Evolutionary conservation across 2,888 invertebrate species (phyloP), one percentile per base, ranked within the genome.

Genomic region (Chrysomela aeneicollis): DNA sequence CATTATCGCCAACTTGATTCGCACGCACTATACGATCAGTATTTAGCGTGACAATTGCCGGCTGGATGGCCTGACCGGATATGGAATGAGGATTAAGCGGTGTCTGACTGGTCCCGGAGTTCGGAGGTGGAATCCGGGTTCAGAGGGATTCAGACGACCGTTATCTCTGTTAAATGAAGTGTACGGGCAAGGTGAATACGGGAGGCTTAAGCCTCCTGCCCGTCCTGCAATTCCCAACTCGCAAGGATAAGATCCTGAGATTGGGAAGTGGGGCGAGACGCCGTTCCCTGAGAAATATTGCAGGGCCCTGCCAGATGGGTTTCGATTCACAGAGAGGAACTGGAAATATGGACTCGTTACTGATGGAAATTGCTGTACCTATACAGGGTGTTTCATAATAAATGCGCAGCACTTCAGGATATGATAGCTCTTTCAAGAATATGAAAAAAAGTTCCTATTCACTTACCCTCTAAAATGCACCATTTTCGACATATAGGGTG

Each of bases 141-240:
- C 66, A 61, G 61, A 32, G 59, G 82, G 83, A 82, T 81, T 83
- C 82, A 84, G 74, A 82, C 85, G 86, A 86, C 78, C 77, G 80
- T 83, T 83, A 82, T 82, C 81, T 78, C 75, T 77, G 82, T 82
- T 82, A 83, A 83, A 83, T 83, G 83, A 82, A 82, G 82, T 82
- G 82, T 81, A 81, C 71, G 71, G 68, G 77, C 74, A 80, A 81
- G 81, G 81, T 80, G 81, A 80, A 80, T 80, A 76, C 12, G 15
- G 80, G 77, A 74, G 78, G 77, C 77, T 78, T 82, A 81, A 82
- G 81, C 81, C 81, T 79, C 81, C 80, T 77, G 81, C 80, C 78
- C 71, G 77, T 76, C 77, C 77, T 78, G 78, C 79, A 80, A 81
- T 81, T 80, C 79, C 78, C 77, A 76, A 75, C 77, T 78, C 75